Conservation (phyloP, 2,888 invertebrate genomes). For the Timema cristinae region DNA sequence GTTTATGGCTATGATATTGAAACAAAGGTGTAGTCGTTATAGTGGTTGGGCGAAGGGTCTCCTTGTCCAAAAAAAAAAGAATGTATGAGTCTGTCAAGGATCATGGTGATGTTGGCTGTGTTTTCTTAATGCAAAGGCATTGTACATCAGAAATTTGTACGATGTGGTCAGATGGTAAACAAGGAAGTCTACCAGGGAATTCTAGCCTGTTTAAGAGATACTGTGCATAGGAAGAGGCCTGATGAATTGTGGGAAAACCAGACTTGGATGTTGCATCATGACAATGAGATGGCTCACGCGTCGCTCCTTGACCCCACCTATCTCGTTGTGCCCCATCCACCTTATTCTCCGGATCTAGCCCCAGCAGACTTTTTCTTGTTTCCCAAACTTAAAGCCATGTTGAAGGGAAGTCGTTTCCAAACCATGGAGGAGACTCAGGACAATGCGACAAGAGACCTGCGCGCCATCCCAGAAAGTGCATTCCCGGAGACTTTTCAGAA, state of each 20-base stretch:
- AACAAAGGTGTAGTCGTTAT: too few relatives aligned
- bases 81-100: not conserved
- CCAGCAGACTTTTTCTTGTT: slow-evolving; percentile 4
- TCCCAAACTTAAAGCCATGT: too few relatives aligned
- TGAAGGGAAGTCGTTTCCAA: too few relatives aligned
- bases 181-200: too few relatives aligned
- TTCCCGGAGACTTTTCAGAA: not conserved
- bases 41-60: not conserved
- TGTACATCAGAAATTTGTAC: not conserved
- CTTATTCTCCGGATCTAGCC: too few relatives aligned
- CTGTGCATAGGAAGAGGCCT: not conserved
- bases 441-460: too few relatives aligned
- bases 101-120: slow-evolving; percentile 1
- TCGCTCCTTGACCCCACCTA: not conserved
- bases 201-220: not conserved
- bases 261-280: too few relatives aligned
- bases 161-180: too few relatives aligned
- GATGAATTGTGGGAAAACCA: too few relatives aligned
- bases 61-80: not conserved
- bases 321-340: too few relatives aligned
- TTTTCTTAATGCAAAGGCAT: not conserved
- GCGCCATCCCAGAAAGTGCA: not conserved
- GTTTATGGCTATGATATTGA: too few relatives aligned
- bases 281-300: not conserved
- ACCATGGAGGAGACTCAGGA: too few relatives aligned